A percentile compares a stretch with the other conserved stretches of the same genome.
Conservation (phyloP, 2,113 vertebrate genomes). For the Entomyzon cyanotis region DNA sequence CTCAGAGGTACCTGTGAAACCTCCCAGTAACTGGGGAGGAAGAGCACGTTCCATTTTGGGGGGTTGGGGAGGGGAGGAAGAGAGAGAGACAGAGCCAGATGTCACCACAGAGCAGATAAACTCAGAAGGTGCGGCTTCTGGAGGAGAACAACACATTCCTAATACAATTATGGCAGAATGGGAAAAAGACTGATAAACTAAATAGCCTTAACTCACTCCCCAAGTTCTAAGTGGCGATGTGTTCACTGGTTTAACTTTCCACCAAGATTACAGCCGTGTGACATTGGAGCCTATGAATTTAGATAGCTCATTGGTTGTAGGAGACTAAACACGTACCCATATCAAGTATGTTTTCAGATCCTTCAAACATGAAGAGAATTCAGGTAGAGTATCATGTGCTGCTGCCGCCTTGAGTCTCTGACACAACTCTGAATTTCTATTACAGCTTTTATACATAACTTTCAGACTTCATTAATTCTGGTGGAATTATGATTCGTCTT, state of each 20-base stretch:
- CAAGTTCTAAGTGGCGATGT: slow-evolving; percentile 64
- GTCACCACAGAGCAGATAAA: slow-evolving; percentile 26
- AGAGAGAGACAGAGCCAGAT: not conserved
- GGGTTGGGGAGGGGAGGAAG: not conserved
- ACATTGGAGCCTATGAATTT: slow-evolving; percentile 82
- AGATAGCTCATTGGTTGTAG: slow-evolving; percentile 86
- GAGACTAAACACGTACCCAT: slow-evolving; percentile 73
- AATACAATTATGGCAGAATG: slow-evolving; percentile 57
- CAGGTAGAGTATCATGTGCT: slow-evolving; percentile 59
- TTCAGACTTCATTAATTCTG: slow-evolving; percentile 78
- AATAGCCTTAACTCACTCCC: slow-evolving; percentile 59
- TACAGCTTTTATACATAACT: slow-evolving; percentile 69
- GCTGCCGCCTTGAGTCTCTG: slow-evolving; percentile 40
- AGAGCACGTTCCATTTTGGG: not conserved
- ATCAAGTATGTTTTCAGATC: slow-evolving; percentile 74
- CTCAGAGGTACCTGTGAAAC: not conserved
- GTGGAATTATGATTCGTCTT: slow-evolving; percentile 71
- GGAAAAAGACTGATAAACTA: slow-evolving; percentile 44
- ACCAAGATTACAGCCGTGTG: slow-evolving; percentile 76
- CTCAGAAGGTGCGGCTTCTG: slow-evolving; percentile 13
- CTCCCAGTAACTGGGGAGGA: not conserved
- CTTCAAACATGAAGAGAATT: slow-evolving; percentile 73
- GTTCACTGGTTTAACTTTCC: slow-evolving; percentile 72
- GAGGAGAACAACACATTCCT: slow-evolving; percentile 58
- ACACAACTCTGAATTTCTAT: slow-evolving; percentile 72